phyloP scores from a whole-genome alignment of 2,113 vertebrate genomes.

The Cervus canadensis region DNA sequence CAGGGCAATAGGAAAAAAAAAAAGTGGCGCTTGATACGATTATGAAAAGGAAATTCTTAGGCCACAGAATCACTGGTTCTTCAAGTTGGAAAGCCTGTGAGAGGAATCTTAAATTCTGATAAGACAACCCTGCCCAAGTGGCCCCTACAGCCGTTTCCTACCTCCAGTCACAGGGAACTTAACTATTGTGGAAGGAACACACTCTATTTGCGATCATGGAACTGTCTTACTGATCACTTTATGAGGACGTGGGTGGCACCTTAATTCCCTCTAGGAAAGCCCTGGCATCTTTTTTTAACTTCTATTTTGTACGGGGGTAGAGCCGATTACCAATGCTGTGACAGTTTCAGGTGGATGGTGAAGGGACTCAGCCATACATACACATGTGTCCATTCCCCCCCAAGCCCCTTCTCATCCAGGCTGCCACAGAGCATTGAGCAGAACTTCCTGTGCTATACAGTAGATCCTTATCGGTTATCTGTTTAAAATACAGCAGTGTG shows the following conservation, averaged over 20 bases:
- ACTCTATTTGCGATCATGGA: not conserved
- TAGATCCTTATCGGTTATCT: not conserved
- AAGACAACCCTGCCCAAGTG: not conserved
- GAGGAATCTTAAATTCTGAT: not conserved
- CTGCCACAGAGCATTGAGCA: not conserved
- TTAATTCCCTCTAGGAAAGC: not conserved
- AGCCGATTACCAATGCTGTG: not conserved
- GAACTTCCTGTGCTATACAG: not conserved
- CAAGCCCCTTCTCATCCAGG: not conserved
- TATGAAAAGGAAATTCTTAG: not conserved
- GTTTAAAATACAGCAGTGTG: not conserved
- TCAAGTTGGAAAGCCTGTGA: not conserved
- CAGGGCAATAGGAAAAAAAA: not conserved
- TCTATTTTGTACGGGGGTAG: not conserved
- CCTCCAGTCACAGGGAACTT: not conserved
- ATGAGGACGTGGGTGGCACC: not conserved
- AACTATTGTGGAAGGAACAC: accelerated
- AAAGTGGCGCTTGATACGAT: not conserved
- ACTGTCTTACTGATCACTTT: not conserved
- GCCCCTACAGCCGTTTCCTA: no score
- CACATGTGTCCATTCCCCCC: not conserved
- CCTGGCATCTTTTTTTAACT: not conserved
- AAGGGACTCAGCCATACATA: not conserved
- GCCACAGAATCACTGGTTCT: not conserved
- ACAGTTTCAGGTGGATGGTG: not conserved